These are phyloP conservation scores for Potorous gilbertii DNA, from an alignment of 2,797 vertebrate species.

Conservation along the genomic window DNA sequence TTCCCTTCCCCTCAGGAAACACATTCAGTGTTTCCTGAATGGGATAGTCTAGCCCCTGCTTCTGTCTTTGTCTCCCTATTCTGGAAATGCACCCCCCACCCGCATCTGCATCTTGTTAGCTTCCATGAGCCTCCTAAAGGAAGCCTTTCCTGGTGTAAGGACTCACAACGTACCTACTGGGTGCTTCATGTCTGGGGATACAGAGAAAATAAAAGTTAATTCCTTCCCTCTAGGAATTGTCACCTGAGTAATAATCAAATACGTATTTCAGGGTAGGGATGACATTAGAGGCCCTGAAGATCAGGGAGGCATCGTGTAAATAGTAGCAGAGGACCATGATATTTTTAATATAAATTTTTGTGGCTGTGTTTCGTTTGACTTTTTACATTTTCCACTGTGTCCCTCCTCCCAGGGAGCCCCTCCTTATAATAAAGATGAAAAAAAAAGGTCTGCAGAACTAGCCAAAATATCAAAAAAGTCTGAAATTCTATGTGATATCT, in stretches of 20 bases:
- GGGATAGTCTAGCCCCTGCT: background rate
- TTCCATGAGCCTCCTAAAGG: background rate
- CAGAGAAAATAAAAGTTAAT: background rate
- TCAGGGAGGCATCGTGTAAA: background rate
- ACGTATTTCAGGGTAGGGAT: background rate
- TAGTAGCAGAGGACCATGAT: background rate
- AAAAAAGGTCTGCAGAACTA: background rate
- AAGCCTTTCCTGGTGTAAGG: background rate
- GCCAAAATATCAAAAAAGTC: background rate
- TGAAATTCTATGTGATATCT: background rate
- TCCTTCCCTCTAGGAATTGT: background rate
- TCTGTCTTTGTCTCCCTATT: background rate
- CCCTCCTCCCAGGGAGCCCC: background rate
- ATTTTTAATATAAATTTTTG: background rate
- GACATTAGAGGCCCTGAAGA: background rate
- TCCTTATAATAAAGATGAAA: background rate
- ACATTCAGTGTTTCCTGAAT: background rate
- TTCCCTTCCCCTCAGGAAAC: background rate
- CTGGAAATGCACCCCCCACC: background rate
- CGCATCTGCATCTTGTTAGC: too few relatives aligned
- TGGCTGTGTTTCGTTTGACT: background rate
- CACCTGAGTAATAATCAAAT: background rate
- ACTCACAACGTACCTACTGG: background rate
- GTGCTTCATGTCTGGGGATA: background rate
- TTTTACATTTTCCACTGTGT: background rate